Base-by-base conservation (phyloP, 1,140 invertebrate species). In the Centruroides sculpturatus region DNA sequence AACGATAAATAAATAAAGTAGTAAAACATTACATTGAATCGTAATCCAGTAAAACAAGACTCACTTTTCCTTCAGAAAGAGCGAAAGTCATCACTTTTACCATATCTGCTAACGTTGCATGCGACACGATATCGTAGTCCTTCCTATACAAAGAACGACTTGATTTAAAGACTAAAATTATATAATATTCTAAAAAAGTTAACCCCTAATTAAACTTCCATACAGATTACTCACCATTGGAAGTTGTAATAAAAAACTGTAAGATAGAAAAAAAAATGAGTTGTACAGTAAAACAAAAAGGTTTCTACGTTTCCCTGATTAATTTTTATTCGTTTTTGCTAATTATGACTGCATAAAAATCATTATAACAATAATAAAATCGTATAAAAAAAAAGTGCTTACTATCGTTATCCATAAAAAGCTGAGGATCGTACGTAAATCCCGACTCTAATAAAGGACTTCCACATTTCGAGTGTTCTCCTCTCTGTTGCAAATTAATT, bases 161-260 rank as follows among this genome's bases (percentile, higher is more conserved):
- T 51, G 23, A 51, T 13, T 13, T 51, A 13, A 51, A 11, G 12
- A 13, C 4, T 1, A 51, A 51, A n/a, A 34, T 51, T 41, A 41
- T 41, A 41, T 5, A 41, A 23, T 23, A 51, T 34, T 51, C 23
- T 51, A 10, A 34, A 51, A n/a, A 51, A 51, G n/a, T n/a, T 49
- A 11, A 13, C 12, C 50, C 23, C 8, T 41, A 41, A 8, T 41
- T 8, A 41, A 6, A 41, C 41, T 41, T 41, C 5, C 8, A 3
- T 3, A 8, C 23, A 35, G n/a, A 12, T 0, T 47, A 59, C 62
- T 57, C 71, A 72, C 74, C 75, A 57, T 78, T 69, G 81, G 72
- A 89, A 92, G 75, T 92, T 92, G 78, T 91, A 92, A 70, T 85
- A 88, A 74, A 83, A 88, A 68, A 88, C 85, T 88, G 67, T 54